These are phyloP conservation scores for Limnodromus scolopaceus DNA, from an alignment of 2,797 vertebrate species.

Conservation along the genomic window DNA sequence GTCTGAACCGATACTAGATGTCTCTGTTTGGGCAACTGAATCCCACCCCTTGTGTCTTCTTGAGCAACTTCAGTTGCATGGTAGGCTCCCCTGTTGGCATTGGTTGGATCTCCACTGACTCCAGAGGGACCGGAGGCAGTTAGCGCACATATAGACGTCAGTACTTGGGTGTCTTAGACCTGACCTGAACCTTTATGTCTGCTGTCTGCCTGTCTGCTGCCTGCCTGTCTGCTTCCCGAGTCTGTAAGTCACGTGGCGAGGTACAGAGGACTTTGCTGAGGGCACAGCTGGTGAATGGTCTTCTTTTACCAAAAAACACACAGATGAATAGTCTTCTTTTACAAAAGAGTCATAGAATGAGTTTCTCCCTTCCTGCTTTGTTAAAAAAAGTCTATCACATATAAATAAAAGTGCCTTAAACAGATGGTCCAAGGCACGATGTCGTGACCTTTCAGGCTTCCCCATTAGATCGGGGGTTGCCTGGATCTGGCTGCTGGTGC, in stretches of 20 bases:
- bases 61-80: not conserved
- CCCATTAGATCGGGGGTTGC: not conserved
- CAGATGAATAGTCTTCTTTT: not conserved
- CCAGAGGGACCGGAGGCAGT: not conserved
- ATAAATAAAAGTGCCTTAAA: not conserved
- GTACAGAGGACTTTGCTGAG: not conserved
- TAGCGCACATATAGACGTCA: fast-evolving
- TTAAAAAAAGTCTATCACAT: not conserved
- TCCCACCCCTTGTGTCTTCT: not conserved
- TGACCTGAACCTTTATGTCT: not conserved
- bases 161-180: not conserved
- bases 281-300: not conserved
- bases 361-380: not conserved
- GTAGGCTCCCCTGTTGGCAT: not conserved
- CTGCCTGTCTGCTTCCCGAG: not conserved
- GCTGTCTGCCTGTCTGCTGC: not conserved
- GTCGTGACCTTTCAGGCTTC: not conserved
- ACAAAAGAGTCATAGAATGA: not conserved
- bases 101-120: not conserved
- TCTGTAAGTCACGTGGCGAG: not conserved
- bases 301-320: not conserved
- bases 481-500: not conserved
- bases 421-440: not conserved
- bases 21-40: not conserved
- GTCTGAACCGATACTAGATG: not conserved